A percentile compares a stretch with the other conserved stretches of the same genome.
Evolutionary conservation across 2,888 invertebrate genomes (phyloP).

Genomic region (Penaeus monodon): DNA sequence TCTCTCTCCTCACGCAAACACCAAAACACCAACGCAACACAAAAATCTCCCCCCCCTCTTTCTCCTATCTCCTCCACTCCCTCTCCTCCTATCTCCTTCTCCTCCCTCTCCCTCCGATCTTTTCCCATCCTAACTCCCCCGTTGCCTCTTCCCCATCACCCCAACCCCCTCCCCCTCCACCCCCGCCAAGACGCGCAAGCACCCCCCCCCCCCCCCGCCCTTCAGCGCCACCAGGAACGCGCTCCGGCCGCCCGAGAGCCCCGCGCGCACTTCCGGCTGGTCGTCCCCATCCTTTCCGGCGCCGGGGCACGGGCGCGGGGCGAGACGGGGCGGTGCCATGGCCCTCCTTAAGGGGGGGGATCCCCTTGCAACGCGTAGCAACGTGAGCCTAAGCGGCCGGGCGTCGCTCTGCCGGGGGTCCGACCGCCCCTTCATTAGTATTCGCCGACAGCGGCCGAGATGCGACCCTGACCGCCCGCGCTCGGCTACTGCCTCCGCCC

Average conservation of each 20-base stretch:
- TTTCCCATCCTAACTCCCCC: neutral
- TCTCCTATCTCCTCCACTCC: no score
- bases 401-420: conserved; percentile 8
- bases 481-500: conserved; percentile 6
- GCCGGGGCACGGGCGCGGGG: no score
- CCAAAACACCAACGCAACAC: no score
- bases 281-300: no score
- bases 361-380: no score
- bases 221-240: no score
- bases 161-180: neutral
- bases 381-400: neutral
- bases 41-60: no score
- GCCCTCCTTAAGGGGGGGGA: no score
- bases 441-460: conserved; percentile 4
- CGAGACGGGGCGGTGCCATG: no score
- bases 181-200: neutral
- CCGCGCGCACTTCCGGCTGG: no score
- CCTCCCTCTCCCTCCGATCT: neutral
- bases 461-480: conserved; percentile 10
- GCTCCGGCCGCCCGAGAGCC: no score
- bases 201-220: neutral
- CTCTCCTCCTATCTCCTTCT: neutral
- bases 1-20: no score
- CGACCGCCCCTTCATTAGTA: conserved; percentile 24
- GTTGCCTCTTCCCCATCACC: neutral